phyloP scores from a whole-genome alignment of 2,888 invertebrate genomes.

The Habrosyne pyritoides region DNA sequence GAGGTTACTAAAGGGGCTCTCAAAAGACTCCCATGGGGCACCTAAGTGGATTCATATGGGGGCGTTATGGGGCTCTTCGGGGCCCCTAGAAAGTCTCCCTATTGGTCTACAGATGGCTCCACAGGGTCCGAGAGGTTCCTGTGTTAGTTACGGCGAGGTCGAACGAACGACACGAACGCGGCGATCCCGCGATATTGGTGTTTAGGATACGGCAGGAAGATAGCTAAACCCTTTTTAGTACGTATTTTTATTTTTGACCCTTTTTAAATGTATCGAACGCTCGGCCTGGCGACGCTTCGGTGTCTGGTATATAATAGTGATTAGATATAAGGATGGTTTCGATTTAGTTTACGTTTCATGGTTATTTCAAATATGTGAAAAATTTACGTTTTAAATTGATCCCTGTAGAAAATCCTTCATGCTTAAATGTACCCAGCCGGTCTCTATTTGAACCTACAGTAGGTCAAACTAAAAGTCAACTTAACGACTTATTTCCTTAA shows the following conservation, averaged over 20 bases:
- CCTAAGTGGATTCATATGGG: neutral
- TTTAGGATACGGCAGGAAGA: constrained; percentile 4
- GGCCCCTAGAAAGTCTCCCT: neutral
- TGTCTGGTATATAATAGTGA: neutral
- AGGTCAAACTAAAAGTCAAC: too few species aligned
- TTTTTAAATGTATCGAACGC: constrained; percentile 4
- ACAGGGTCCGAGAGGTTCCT: neutral
- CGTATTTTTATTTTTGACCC: constrained; percentile 7
- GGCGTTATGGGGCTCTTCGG: neutral
- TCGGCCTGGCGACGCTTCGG: neutral
- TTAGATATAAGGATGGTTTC: neutral
- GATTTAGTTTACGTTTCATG: neutral
- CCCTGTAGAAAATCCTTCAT: neutral
- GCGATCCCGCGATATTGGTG: neutral
- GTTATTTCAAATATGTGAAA: neutral
- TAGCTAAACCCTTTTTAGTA: constrained; percentile 8
- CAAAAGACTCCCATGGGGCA: neutral
- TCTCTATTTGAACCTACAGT: neutral
- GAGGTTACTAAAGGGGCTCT: neutral
- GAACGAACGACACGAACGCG: constrained; percentile 3
- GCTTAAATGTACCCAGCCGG: neutral
- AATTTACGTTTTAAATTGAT: neutral
- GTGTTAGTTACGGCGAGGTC: neutral
- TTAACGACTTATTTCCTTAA: too few species aligned
- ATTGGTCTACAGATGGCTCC: neutral